Evolutionary conservation across 37 sponge, comb jelly and placozoan genomes (phyloP), one percentile per base, ranked within the genome.

Genomic region (Dysidea cf. avara): DNA sequence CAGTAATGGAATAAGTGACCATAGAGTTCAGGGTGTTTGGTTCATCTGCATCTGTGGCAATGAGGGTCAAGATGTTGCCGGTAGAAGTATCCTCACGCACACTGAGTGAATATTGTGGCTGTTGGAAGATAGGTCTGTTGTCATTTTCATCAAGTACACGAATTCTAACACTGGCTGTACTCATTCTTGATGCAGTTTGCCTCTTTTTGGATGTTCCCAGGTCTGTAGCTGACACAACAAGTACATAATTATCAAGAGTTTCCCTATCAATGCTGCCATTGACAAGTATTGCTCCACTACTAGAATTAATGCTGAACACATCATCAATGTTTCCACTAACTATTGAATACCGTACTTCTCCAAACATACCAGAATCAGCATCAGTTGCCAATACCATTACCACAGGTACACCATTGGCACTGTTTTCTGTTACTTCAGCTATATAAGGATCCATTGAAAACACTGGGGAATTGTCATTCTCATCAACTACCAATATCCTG

Each of bases 401-500:
- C 0, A 83, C 20, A 30, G 29, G 32, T 20, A 38, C 37, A 14
- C 28, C 52, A 0, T 25, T 38, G 0, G 53, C 53, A 0, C 51
- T 37, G 51, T 78, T 62, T 61, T 88, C 89, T 7, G 53, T 48
- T 9, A 81, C 51, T 4, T 3, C 17, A 34, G 78, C 26, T 38
- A 22, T 16, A 16, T 56, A 22, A 3, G 81, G 80, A 1, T 30
- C 59, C 46, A 43, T 43, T 30, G 38, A 17, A 48, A 92, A 83
- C 36, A 71, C 11, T 28, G 92, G 92, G 0, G 59, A 21, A 25
- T 79, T 82, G 54, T 92, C 92, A 64, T 92, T 92, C 20, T 71
- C 66, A 55, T 88, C 83, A 20, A 22, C 16, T 16, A 90, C 66
- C 17, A 2, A 55, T 13, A 88, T 64, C 2, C 5, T 12, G 5